Evolutionary conservation across 1,140 invertebrate genomes (phyloP), one percentile per base, ranked within the genome.

Genomic region (Zaprionus gabonicus): DNA sequence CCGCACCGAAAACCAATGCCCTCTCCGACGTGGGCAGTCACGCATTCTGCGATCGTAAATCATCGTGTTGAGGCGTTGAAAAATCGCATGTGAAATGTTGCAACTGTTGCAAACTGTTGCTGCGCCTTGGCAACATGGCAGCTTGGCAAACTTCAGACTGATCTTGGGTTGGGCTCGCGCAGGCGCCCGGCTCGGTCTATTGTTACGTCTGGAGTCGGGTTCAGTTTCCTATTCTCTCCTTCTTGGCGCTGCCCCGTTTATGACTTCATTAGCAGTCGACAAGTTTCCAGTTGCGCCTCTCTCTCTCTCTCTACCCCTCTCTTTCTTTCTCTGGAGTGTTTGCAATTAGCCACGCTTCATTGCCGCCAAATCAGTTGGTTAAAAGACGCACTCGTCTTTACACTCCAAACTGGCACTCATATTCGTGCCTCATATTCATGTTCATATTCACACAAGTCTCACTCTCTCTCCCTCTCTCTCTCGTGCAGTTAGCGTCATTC

Each of bases 341-440:
- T 71, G 78, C 81, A 90, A 90, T 88, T 88, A 88, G 85, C 78
- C 69, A 88, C 70, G 85, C 85, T 88, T 81, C 85, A 80, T 71
- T 77, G 78, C 76, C 71, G 53, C 72, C 71, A 88, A 88, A 90
- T 87, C 81, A 82, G 83, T 82, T 67, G 64, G 41, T 34, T 62
- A 76, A 67, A 67, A 51, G 46, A 23, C 9, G 20, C 46, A n/a
- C 17, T 23, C 10, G 7, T 1, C n/a, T 49, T 23, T 23, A 10
- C 20, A 56, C 49, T 62, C 59, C 36, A 53, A 25, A 67, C 49
- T 31, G 51, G 10, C 17, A 59, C 49, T 27, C 17, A 44, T 70
- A 15, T 49, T 28, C 44, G 53, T 15, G 56, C 31, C 49, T 27
- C 17, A 44, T 70, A 25, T 49, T 28, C 44, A 67, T 15, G 41